Base-by-base conservation (phyloP, 2,113 vertebrate species). In the Austrofundulus limnaeus region DNA sequence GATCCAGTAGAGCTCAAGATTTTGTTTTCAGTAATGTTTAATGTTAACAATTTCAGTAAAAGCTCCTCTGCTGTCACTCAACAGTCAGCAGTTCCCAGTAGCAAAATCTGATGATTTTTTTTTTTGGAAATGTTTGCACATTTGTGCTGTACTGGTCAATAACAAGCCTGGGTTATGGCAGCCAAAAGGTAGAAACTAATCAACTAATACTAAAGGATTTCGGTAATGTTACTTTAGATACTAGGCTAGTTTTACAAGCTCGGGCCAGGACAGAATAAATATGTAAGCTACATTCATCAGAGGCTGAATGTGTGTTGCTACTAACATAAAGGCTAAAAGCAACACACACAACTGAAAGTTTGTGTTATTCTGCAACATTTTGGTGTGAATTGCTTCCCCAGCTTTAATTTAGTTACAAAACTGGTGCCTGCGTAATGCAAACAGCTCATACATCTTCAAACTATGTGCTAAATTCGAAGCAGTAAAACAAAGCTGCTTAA, bases 371-470 rank as follows among this genome's bases (percentile, higher is more conserved):
- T 34, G 8, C 31, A 34, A 34, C 8, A 19, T 12, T 43, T 17
- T 9, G 11, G 2, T 20, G n/a, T 11, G 43, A 19, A 45, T 19
- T 45, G 17, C n/a, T 19, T 19, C n/a, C 2, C 43, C n/a, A 19
- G n/a, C n/a, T n/a, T 45, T 10, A 45, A 45, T 7, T 7, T 48
- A 48, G 21, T 11, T 50, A 20, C 41, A 63, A 46, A 57, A 46
- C 45, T 45, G 12, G 61, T 53, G 37, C 21, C 13, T 19, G 12
- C 43, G 16, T 71, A 41, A 51, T 28, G 50, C 13, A 49, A 37
- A 47, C 31, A 68, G 24, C 52, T 50, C 24, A 65, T 51, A 50
- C 42, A 70, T 62, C 17, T 24, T 5, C 49, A 13, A 41, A 37
- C 53, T 21, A 47, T 38, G 15, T 50, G 10, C 24, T 34, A 58